Evolutionary conservation across 1,140 invertebrate species (phyloP), one percentile per base, ranked within the genome.

Genomic region (Propsilocerus akamusi): DNA sequence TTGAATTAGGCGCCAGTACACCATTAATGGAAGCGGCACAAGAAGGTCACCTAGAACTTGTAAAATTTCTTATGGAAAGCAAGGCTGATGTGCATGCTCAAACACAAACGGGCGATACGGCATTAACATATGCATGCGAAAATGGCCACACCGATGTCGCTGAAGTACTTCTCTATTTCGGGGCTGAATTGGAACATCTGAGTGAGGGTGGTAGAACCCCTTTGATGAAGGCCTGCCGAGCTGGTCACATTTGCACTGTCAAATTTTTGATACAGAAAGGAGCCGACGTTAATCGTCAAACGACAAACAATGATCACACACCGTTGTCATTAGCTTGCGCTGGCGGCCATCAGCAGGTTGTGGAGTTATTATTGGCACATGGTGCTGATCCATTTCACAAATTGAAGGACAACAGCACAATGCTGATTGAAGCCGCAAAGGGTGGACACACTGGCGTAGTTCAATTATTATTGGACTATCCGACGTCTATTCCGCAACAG

Each of bases 21-120:
- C 95, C 96, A 0, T 71, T 99, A 0, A 97, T 98, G 92, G 95
- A 99, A 69, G 93, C 95, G 20, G 83, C 92, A 1, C 95, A 98
- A 68, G 94, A 97, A 68, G 94, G 94, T 10, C 94, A 97, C 64
- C 68, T 95, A 12, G 91, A 97, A 58, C 74, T 97, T 46, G 94
- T 97, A 22, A 77, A 80, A 54, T 92, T 89, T 65, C 70, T 95
- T 32, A 65, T 95, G 46, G 81, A 86, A 60, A 76, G 80, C 52
- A 76, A 77, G 54, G 88, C 92, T n/a, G 84, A 92, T 71, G 87
- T 95, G 28, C 83, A 91, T 68, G 88, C 91, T 17, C 82, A 87
- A 65, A 97, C 92, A 23, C 88, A 89, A 68, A 95, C 91, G 7
- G 86, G 86, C 47, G 88, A 98, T 63, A 98, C 95, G 17, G 95